Percentiles rank a stretch among this genome's conserved stretches.
Evolutionary conservation across 2,113 vertebrate genomes (phyloP).

Genomic region (Psilopogon haemacephalus): DNA sequence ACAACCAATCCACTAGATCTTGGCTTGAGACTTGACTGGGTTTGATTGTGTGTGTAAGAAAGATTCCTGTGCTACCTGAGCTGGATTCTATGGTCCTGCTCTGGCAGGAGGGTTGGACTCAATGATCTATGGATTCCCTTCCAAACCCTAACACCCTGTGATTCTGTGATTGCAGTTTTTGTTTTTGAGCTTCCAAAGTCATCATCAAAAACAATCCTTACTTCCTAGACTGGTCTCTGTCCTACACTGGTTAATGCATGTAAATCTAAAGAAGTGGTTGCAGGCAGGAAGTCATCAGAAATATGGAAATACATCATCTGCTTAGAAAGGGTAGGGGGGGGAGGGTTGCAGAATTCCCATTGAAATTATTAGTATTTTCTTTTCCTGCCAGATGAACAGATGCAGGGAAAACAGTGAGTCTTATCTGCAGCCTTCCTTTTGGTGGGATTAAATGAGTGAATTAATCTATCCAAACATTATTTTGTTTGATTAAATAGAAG

Average conservation of each 20-base stretch:
- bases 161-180: neutral
- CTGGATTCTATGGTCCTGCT: too few species aligned
- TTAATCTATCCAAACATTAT: conserved; percentile 21
- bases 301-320: conserved; percentile 61
- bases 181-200: conserved; percentile 5
- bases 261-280: conserved; percentile 23
- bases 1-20: too few species aligned
- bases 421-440: conserved; percentile 40
- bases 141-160: too few species aligned
- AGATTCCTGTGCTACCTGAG: too few species aligned
- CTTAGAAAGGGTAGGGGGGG: conserved; percentile 9
- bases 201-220: neutral
- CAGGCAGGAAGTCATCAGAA: conserved; percentile 47
- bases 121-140: too few species aligned
- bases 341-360: conserved; percentile 12
- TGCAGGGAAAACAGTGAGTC: conserved; percentile 32
- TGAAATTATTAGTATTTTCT: neutral
- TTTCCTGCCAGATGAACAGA: conserved; percentile 48
- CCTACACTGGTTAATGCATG: conserved; percentile 34
- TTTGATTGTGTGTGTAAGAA: too few species aligned
- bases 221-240: conserved; percentile 1
- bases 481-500: conserved; percentile 29
- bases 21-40: too few species aligned
- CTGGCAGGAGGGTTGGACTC: too few species aligned
- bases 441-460: conserved; percentile 44